phyloP scores from a whole-genome alignment of 2,797 vertebrate genomes.

The Nannoperca obscura region DNA sequence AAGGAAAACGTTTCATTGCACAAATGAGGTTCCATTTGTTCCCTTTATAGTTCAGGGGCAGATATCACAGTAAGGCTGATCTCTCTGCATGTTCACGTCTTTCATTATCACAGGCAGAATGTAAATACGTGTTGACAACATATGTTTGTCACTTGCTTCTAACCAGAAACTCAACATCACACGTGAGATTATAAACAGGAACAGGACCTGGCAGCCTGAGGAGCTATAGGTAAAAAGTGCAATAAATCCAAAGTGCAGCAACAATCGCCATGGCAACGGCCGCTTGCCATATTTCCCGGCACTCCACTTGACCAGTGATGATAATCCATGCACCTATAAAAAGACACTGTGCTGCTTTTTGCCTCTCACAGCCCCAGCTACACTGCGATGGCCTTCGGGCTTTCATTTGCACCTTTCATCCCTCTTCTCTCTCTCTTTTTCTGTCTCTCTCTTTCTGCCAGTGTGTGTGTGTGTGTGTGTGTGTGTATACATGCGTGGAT shows the following conservation, averaged over 20 bases:
- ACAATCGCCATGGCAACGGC: conserved; percentile 9
- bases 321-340: neutral
- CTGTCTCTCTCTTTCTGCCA: neutral
- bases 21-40: neutral
- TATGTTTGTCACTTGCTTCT: neutral
- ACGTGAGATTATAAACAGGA: too few species aligned
- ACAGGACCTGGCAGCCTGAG: too few species aligned
- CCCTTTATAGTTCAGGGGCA: neutral
- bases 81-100: too few species aligned
- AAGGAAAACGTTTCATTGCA: too few species aligned
- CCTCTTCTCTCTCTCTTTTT: neutral
- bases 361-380: neutral
- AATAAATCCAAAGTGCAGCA: neutral
- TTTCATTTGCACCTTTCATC: neutral
- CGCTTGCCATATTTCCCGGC: neutral
- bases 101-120: neutral
- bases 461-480: conserved; percentile 3
- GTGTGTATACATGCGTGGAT: neutral
- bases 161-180: too few species aligned
- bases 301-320: conserved; percentile 6
- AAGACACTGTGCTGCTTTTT: neutral
- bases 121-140: too few species aligned
- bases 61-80: neutral
- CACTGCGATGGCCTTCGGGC: neutral
- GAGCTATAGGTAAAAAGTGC: neutral